phyloP scores from a whole-genome alignment of 2,113 vertebrate genomes.

The Otolemur garnettii region DNA sequence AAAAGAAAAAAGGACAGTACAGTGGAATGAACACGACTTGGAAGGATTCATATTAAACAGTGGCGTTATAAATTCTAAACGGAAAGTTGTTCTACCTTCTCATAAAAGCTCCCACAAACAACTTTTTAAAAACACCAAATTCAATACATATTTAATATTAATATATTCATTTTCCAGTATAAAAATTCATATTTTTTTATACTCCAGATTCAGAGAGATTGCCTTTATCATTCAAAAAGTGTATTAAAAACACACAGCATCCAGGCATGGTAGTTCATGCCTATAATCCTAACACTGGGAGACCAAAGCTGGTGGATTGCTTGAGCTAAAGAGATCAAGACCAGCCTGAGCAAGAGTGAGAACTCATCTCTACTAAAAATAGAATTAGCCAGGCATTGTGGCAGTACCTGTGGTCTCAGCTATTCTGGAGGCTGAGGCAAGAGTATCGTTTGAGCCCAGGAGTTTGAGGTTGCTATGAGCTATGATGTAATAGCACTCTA shows the following conservation, averaged over 20 bases:
- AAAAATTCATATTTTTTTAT: neutral
- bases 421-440: no score
- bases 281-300: no score
- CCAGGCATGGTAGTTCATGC: no score
- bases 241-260: neutral
- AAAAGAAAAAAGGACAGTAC: neutral
- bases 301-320: no score
- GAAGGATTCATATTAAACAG: conserved; percentile 21
- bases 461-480: no score
- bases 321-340: no score
- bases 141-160: conserved; percentile 22
- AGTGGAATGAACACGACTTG: conserved; percentile 21
- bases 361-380: no score
- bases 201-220: neutral
- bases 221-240: neutral
- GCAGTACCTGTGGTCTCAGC: no score
- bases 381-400: no score
- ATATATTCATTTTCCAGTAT: neutral
- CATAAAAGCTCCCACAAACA: neutral
- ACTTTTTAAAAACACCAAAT: conserved; percentile 16
- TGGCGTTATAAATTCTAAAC: conserved; percentile 40
- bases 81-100: conserved; percentile 37
- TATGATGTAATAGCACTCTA: no score
- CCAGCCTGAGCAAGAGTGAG: no score
- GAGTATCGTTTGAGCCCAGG: no score